These are phyloP conservation scores for Delphinapterus leucas DNA, from an alignment of 2,113 vertebrate genomes.

Conservation along the genomic window DNA sequence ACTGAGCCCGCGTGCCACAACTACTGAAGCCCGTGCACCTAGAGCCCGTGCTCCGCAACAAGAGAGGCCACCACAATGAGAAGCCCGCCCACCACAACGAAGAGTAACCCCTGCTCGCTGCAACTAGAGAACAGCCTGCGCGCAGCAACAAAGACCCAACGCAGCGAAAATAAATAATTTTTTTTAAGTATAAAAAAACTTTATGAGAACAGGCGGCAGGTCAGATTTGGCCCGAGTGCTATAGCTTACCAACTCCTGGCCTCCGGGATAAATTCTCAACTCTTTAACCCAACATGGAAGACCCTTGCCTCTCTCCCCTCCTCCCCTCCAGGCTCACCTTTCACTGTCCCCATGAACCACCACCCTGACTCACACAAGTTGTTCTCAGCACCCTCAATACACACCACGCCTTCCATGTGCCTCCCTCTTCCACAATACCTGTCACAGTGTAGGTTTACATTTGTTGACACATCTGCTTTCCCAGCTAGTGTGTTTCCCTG, in stretches of 20 bases:
- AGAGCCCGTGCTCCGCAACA: too few species aligned
- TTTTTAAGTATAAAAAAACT: too few species aligned
- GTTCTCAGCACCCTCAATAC: background rate
- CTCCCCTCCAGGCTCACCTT: background rate
- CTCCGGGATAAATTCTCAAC: background rate
- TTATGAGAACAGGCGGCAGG: background rate
- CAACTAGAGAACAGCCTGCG: too few species aligned
- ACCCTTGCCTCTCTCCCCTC: background rate
- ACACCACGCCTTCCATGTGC: background rate
- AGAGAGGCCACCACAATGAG: too few species aligned
- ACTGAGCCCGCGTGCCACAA: too few species aligned
- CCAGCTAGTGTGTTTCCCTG: background rate
- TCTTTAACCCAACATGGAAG: background rate
- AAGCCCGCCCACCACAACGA: too few species aligned
- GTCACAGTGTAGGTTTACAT: background rate
- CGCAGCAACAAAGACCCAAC: too few species aligned
- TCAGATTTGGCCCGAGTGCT: background rate
- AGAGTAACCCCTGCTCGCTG: too few species aligned
- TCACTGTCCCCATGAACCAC: background rate
- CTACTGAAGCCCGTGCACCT: accelerated
- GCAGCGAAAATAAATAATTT: too few species aligned
- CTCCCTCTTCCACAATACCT: background rate
- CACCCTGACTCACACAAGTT: accelerated
- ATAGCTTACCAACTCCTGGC: background rate
- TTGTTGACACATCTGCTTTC: background rate